These are phyloP conservation scores for Pseudotriccus pelzelni DNA, from an alignment of 2,797 vertebrate genomes.

Conservation along the genomic window DNA sequence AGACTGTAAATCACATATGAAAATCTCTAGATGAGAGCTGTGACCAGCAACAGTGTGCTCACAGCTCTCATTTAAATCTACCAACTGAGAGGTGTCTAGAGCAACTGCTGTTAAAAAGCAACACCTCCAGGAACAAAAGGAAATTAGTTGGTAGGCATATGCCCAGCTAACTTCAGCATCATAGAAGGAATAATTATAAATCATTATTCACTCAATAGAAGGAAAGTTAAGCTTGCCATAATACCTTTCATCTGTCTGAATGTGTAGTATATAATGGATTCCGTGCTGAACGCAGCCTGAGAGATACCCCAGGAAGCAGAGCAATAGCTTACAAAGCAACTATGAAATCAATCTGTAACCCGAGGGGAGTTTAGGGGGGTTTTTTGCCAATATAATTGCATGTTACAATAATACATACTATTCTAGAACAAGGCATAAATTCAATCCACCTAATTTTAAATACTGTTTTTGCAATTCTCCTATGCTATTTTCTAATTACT, in stretches of 20 bases:
- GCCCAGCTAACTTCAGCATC: not conserved
- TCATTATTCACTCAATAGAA: constrained; percentile 30
- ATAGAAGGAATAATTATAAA: constrained; percentile 27
- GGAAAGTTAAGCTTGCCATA: constrained; percentile 33
- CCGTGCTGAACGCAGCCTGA: not conserved
- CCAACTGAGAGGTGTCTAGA: not conserved
- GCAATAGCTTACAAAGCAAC: constrained; percentile 55
- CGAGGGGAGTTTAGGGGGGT: not conserved
- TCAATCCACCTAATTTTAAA: constrained; percentile 37
- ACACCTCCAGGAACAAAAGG: constrained; percentile 5
- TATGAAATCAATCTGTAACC: constrained; percentile 33
- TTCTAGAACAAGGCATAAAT: constrained; percentile 21
- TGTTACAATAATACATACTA: not conserved
- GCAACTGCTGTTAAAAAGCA: constrained; percentile 5
- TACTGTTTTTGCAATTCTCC: constrained; percentile 27
- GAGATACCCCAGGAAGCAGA: constrained; percentile 44
- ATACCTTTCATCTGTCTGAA: constrained; percentile 37
- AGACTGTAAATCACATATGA: not conserved
- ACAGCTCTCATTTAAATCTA: not conserved
- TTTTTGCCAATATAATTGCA: constrained; percentile 26
- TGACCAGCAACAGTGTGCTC: not conserved
- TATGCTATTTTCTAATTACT: constrained; percentile 51
- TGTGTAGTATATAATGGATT: constrained; percentile 25
- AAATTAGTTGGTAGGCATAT: constrained; percentile 1
- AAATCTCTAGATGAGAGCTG: not conserved